These are phyloP conservation scores for Mastacembelus armatus DNA, from an alignment of 2,797 vertebrate species.

Conservation along the genomic window DNA sequence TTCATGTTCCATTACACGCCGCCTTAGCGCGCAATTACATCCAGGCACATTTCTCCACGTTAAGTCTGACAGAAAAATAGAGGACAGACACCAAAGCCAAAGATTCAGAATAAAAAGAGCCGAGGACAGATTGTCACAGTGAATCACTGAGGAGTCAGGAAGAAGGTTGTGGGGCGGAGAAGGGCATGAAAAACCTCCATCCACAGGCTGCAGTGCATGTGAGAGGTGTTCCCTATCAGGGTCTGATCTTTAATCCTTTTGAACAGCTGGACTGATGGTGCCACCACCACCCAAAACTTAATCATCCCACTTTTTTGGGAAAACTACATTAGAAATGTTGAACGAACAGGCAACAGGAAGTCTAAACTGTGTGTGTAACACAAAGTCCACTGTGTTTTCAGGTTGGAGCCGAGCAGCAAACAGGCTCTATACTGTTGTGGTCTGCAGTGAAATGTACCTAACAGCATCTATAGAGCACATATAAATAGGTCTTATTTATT, in stretches of 20 bases:
- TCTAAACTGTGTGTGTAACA: too few relatives aligned
- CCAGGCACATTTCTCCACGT: constrained; percentile 31
- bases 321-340: too few relatives aligned
- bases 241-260: neutral
- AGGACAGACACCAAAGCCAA: constrained; percentile 43
- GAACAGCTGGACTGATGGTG: neutral
- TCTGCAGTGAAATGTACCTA: too few relatives aligned
- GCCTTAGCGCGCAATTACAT: constrained; percentile 39
- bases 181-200: neutral
- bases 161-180: constrained; percentile 35
- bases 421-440: too few relatives aligned
- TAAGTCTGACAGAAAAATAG: constrained; percentile 57
- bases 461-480: too few relatives aligned
- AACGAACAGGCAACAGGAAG: too few relatives aligned
- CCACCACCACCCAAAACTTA: too few relatives aligned
- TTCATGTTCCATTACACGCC: constrained; percentile 68
- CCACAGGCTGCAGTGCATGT: neutral
- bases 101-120: constrained; percentile 8
- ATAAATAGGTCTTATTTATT: too few relatives aligned
- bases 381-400: too few relatives aligned
- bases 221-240: neutral
- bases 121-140: constrained; percentile 45
- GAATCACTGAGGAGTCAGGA: constrained; percentile 48
- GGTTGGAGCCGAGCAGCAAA: too few relatives aligned
- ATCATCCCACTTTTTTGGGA: too few relatives aligned